A percentile compares a stretch with the other conserved stretches of the same genome.
phyloP scores from a whole-genome alignment of 2,113 vertebrate genomes.

The Triplophysa siluroides region DNA sequence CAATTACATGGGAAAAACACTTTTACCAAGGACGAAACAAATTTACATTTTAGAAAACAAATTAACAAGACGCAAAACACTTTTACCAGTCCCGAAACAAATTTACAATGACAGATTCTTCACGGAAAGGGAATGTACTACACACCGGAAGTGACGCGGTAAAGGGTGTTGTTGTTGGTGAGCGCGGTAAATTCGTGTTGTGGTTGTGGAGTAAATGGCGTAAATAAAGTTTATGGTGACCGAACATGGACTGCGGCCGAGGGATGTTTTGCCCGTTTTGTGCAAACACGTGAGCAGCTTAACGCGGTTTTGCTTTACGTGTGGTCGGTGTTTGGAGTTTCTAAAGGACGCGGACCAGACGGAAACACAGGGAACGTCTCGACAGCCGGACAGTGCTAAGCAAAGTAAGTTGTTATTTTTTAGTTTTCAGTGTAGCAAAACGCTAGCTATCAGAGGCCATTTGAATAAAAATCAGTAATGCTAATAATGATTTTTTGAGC shows the following conservation, averaged over 20 bases:
- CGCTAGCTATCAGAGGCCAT: constrained; percentile 18
- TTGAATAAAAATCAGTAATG: constrained; percentile 4
- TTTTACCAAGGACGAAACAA: not conserved
- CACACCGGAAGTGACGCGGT: not conserved
- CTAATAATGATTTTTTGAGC: not conserved
- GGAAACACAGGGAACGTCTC: constrained; percentile 27
- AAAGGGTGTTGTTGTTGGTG: not conserved
- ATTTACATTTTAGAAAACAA: constrained; percentile 1
- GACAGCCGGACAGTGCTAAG: constrained; percentile 35
- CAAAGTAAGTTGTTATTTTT: constrained; percentile 25
- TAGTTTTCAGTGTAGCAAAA: constrained; percentile 20
- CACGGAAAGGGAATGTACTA: not conserved
- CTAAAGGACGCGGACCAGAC: constrained; percentile 19
- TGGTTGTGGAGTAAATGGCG: not conserved
- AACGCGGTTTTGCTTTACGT: not conserved
- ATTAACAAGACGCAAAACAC: constrained; percentile 1
- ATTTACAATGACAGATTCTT: constrained; percentile 6
- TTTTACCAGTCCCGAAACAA: constrained; percentile 2
- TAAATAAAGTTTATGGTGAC: not conserved
- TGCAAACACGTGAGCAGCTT: no score
- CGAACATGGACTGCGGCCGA: constrained; percentile 1
- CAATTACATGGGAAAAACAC: not conserved
- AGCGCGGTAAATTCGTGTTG: not conserved
- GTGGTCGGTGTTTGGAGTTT: constrained; percentile 10
- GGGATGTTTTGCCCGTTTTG: not conserved